phyloP scores from a whole-genome alignment of 2,888 invertebrate species.

The Carabus problematicus region DNA sequence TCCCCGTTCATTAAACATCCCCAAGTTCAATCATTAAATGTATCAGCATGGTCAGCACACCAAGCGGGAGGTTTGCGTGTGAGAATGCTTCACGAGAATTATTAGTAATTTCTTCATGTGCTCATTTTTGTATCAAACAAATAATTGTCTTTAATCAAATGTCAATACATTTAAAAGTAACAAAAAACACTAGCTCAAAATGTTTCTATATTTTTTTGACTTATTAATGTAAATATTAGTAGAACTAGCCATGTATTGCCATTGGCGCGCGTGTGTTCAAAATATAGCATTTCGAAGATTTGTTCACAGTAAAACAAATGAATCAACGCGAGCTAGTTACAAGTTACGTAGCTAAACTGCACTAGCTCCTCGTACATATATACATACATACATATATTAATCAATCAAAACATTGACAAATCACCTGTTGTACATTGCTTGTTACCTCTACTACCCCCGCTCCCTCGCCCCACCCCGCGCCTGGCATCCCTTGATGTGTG shows the following conservation, averaged over 20 bases:
- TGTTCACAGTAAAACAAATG: slow-evolving; percentile 23
- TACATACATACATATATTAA: slow-evolving; percentile 2
- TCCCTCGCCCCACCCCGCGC: no score
- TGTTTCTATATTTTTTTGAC: slow-evolving; percentile 44
- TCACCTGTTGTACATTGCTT: slow-evolving; percentile 35
- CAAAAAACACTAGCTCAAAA: slow-evolving; percentile 43
- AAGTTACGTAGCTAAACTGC: no score
- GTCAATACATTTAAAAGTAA: slow-evolving; percentile 57
- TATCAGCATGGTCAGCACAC: slow-evolving; percentile 17
- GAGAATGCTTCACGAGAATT: slow-evolving; percentile 41
- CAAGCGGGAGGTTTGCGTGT: slow-evolving; percentile 32
- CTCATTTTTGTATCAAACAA: slow-evolving; percentile 43
- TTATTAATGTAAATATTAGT: slow-evolving; percentile 39
- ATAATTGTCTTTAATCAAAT: slow-evolving; percentile 54
- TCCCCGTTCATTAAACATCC: no score
- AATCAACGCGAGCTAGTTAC: no score
- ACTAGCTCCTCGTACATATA: neutral
- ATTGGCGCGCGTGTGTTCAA: slow-evolving; percentile 39
- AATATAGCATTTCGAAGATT: slow-evolving; percentile 20
- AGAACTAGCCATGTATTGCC: slow-evolving; percentile 40
- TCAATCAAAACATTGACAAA: slow-evolving; percentile 36
- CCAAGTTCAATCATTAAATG: no score
- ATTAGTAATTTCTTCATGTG: slow-evolving; percentile 42
- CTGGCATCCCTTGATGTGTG: no score
- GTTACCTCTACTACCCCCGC: neutral